phyloP scores from a whole-genome alignment of 2,888 invertebrate species.

The Ormyrus nitidulus region DNA sequence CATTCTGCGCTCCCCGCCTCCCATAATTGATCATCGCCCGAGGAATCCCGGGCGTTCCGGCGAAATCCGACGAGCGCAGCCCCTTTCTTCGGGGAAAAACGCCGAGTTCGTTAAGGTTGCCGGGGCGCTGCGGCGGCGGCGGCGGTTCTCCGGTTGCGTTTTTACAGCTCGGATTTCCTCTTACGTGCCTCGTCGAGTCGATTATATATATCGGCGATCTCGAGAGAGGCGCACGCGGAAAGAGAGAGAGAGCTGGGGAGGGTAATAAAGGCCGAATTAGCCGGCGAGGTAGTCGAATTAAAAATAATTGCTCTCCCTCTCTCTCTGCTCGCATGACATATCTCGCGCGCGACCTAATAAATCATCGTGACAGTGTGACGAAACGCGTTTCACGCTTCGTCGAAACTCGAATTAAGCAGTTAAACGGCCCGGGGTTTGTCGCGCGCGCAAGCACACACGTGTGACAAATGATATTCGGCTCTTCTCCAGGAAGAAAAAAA shows the following conservation, averaged over 20 bases:
- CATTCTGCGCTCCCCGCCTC: constrained; percentile 3
- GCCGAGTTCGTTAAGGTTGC: constrained; percentile 37
- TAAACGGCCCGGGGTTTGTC: constrained; percentile 25
- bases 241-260: not conserved
- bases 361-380: constrained; percentile 49
- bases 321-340: constrained; percentile 4
- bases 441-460: not conserved
- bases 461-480: constrained; percentile 44
- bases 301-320: constrained; percentile 28
- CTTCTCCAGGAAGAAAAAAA: not conserved
- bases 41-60: constrained; percentile 25
- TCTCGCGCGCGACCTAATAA: constrained; percentile 16
- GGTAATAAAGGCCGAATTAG: constrained; percentile 24
- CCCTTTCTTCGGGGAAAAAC: constrained; percentile 15
- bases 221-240: not conserved
- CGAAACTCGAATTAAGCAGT: constrained; percentile 41
- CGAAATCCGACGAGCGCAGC: constrained; percentile 14
- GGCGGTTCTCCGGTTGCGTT: too few relatives aligned
- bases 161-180: too few relatives aligned
- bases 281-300: constrained; percentile 19
- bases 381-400: constrained; percentile 45
- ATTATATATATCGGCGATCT: not conserved
- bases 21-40: constrained; percentile 50
- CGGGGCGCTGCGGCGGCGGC: not conserved
- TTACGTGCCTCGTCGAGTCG: not conserved